Evolutionary conservation across 2,888 invertebrate species (phyloP), one percentile per base, ranked within the genome.

Genomic region (Euplagia quadripunctaria): DNA sequence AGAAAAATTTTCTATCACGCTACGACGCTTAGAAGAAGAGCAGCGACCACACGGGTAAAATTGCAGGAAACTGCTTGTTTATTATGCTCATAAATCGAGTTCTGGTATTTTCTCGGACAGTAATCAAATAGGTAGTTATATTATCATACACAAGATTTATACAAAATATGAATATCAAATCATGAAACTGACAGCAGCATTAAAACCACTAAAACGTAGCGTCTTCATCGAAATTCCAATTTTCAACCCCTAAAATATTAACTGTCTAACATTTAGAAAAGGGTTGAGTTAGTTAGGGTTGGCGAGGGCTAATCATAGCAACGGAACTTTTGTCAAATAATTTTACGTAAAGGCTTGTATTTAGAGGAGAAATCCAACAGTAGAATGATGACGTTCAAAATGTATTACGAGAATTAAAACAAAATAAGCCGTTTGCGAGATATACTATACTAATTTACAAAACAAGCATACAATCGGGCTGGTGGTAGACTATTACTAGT

Each of bases 261-360:
- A 86, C 82, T 85, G 84, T 86, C 84, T 86, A 82, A 85, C 81
- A 84, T 86, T 86, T 85, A 82, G 85, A 87, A 82, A 87, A 85
- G 85, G 85, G 87, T 83, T 80, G 70, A 72, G 71, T 61, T 65
- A 79, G 75, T 72, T 75, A 63, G 71, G 76, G 77, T 73, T 70
- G 75, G 52, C 46, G 41, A 82, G 83, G 78, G 79, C 58, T 83
- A 75, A 72, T 75, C 66, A 72, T 75, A 42, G 69, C 20, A 42
- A 1, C 12, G 58, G 42, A 68, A 68, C 51, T 72, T 73, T 64
- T 71, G 68, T 64, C 64, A 61, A 64, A 74, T 68, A 71, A 74
- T 64, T 71, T 68, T 71, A 61, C 52, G 51, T 52, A 68, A 68
- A 71, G 65, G 65, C 71, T 64, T 68, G 55, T 68, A 51, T 52